Conservation (phyloP, 2,797 vertebrate species). For the Microcaecilia unicolor region DNA sequence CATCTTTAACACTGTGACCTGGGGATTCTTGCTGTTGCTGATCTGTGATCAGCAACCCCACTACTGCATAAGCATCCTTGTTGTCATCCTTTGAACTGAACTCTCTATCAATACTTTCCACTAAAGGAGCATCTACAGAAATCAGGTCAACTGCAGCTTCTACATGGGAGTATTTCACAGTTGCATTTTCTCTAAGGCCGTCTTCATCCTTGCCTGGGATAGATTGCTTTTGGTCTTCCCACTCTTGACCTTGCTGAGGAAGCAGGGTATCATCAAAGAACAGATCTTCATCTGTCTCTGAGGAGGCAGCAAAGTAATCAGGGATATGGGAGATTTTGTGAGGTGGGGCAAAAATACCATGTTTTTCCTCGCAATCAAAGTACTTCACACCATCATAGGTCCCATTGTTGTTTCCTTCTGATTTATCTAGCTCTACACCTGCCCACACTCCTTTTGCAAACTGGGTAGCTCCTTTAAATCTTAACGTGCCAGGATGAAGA, state of each 20-base stretch:
- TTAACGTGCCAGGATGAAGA: constrained; percentile 82
- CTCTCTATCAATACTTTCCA: constrained; percentile 19
- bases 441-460: constrained; percentile 93
- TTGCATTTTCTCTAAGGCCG: constrained; percentile 13
- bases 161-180: constrained; percentile 25
- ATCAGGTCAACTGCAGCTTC: constrained; percentile 17
- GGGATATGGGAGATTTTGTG: constrained; percentile 77
- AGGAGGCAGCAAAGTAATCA: constrained; percentile 44
- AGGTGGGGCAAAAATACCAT: constrained; percentile 92
- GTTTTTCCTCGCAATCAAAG: constrained; percentile 74
- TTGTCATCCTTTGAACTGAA: constrained; percentile 3
- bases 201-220: constrained; percentile 22
- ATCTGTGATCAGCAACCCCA: constrained; percentile 17
- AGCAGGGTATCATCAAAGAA: constrained; percentile 51
- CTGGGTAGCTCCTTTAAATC: constrained; percentile 81
- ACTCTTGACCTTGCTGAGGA: constrained; percentile 29
- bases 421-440: constrained; percentile 88
- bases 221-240: constrained; percentile 17
- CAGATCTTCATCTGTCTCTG: constrained; percentile 65
- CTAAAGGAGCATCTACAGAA: constrained; percentile 22
- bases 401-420: constrained; percentile 90
- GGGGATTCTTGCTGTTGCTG: constrained; percentile 28
- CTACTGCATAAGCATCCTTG: constrained; percentile 9
- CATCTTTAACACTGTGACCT: constrained; percentile 27
- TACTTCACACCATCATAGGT: constrained; percentile 77